Evolutionary conservation across 2,113 vertebrate species (phyloP).

Genomic region (Muscicapa adusta): DNA sequence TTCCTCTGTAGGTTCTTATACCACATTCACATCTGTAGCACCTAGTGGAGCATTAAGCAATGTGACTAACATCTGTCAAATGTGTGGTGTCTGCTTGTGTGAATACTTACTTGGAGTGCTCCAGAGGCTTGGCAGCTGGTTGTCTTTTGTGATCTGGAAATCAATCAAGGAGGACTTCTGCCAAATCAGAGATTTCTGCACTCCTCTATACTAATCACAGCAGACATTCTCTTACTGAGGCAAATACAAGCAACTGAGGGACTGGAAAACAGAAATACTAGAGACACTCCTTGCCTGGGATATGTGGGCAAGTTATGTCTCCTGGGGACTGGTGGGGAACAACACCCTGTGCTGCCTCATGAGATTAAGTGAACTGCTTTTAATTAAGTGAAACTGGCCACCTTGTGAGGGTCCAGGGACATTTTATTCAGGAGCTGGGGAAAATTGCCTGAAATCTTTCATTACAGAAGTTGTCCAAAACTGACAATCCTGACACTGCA

Average conservation of each 20-base stretch:
- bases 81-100: conserved; percentile 20
- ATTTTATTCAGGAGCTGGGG: background rate
- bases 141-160: conserved; percentile 58
- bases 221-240: background rate
- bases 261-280: background rate
- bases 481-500: background rate
- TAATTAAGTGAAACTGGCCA: background rate
- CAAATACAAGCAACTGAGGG: background rate
- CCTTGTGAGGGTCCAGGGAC: background rate
- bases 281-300: fast-evolving
- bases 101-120: conserved; percentile 36
- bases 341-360: background rate
- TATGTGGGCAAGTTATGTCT: background rate
- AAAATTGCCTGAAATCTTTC: background rate
- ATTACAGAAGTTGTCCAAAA: background rate
- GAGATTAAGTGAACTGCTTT: background rate
- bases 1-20: conserved; percentile 7
- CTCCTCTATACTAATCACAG: background rate
- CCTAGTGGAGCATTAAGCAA: conserved; percentile 44
- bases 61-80: conserved; percentile 59
- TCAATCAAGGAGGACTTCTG: conserved; percentile 40
- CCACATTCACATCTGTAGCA: background rate
- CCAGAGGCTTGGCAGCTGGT: conserved; percentile 46
- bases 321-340: background rate
- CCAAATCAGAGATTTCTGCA: conserved; percentile 26